Evolutionary conservation across 2,888 invertebrate genomes (phyloP).

Genomic region (Microctonus hyperodae): DNA sequence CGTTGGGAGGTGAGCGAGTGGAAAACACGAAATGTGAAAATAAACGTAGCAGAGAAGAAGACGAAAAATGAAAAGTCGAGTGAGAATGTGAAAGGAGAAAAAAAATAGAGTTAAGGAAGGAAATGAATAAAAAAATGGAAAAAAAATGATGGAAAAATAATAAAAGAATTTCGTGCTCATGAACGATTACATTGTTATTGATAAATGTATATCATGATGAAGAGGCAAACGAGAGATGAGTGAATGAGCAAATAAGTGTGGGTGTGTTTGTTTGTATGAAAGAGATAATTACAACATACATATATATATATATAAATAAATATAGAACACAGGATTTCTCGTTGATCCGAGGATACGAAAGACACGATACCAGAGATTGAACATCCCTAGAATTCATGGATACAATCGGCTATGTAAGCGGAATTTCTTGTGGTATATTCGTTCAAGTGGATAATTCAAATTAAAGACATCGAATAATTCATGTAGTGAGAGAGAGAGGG

Average conservation of each 20-base stretch:
- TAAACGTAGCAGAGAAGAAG: slow-evolving; percentile 13
- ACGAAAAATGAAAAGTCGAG: neutral
- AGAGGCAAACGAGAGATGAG: neutral
- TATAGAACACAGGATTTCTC: neutral
- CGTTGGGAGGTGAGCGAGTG: slow-evolving; percentile 7
- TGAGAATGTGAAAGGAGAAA: no score
- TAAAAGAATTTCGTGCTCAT: neutral
- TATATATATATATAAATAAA: neutral
- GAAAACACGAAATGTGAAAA: slow-evolving; percentile 12
- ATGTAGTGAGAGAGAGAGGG: neutral
- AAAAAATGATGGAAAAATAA: neutral
- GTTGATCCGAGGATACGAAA: neutral
- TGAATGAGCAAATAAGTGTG: neutral
- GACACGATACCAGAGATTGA: no score
- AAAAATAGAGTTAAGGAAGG: neutral
- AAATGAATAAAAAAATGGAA: neutral
- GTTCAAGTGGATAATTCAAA: neutral
- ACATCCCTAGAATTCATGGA: neutral
- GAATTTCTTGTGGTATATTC: neutral
- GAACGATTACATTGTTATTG: neutral
- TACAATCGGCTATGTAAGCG: neutral
- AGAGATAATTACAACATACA: no score
- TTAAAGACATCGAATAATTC: neutral
- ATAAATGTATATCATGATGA: neutral
- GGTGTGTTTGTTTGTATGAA: no score